Evolutionary conservation across 1,140 invertebrate genomes (phyloP).

Genomic region (Papilio machaon): DNA sequence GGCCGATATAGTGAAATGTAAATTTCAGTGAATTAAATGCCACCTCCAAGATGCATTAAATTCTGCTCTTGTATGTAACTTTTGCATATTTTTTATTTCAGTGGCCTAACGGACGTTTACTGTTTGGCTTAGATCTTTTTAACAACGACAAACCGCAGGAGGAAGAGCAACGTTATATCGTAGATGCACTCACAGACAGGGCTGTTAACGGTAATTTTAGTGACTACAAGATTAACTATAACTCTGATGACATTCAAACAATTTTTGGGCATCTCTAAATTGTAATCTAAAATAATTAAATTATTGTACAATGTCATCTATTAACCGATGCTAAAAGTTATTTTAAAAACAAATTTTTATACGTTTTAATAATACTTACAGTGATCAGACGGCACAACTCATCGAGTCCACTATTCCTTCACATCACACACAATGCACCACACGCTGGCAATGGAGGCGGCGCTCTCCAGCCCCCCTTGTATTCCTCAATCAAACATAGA

Average conservation of each 20-base stretch:
- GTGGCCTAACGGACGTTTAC: constrained; percentile 65
- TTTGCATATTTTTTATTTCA: constrained; percentile 45
- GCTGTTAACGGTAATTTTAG: constrained; percentile 80
- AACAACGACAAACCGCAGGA: constrained; percentile 84
- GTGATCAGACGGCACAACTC: constrained; percentile 64
- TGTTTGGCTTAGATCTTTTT: constrained; percentile 86
- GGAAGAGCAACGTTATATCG: constrained; percentile 85
- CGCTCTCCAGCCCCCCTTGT: constrained; percentile 64
- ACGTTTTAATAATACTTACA: constrained; percentile 45
- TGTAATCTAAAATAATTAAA: not conserved
- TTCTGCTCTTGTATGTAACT: no score
- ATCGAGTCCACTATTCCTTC: constrained; percentile 66
- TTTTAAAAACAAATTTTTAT: constrained; percentile 10
- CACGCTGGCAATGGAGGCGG: constrained; percentile 69
- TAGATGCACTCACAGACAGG: constrained; percentile 89
- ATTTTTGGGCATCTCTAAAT: not conserved
- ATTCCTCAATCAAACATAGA: constrained; percentile 49
- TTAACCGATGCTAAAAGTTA: not conserved
- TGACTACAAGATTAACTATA: no score
- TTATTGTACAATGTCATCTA: not conserved
- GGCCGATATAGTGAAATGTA: not conserved
- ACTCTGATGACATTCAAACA: no score
- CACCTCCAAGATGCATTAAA: no score
- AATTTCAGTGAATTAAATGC: no score
- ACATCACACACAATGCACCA: constrained; percentile 67